These are phyloP conservation scores for Eupithecia exiguata DNA, from an alignment of 2,888 invertebrate species.

Conservation along the genomic window DNA sequence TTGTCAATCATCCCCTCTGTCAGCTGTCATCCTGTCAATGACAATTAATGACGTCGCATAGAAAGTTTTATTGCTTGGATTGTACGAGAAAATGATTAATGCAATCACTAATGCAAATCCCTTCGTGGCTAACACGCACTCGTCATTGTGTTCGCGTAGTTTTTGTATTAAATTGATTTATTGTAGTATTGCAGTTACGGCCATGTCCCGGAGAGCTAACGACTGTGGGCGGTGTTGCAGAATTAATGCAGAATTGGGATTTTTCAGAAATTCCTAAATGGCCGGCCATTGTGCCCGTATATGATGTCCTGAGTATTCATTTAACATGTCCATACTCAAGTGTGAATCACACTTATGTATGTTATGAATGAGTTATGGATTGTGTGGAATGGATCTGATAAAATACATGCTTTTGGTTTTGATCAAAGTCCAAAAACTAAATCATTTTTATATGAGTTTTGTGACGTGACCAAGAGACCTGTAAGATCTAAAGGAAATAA, in stretches of 20 bases:
- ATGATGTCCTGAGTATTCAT: slow-evolving; percentile 33
- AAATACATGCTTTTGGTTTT: neutral
- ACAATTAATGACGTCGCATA: slow-evolving; percentile 81
- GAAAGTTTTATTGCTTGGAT: slow-evolving; percentile 79
- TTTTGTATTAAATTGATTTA: slow-evolving; percentile 79
- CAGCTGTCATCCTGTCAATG: slow-evolving; percentile 79
- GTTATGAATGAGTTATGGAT: slow-evolving; percentile 7
- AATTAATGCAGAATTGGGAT: slow-evolving; percentile 48
- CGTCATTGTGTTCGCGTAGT: slow-evolving; percentile 67
- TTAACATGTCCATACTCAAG: slow-evolving; percentile 11
- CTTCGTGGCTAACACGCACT: slow-evolving; percentile 67
- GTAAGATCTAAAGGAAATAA: no score
- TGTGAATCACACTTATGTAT: slow-evolving; percentile 4
- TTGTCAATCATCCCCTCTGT: slow-evolving; percentile 79
- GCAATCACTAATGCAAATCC: slow-evolving; percentile 83
- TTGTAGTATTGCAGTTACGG: slow-evolving; percentile 63
- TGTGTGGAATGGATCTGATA: neutral
- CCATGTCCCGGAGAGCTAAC: slow-evolving; percentile 52
- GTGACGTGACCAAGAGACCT: no score
- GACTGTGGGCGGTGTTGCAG: slow-evolving; percentile 62
- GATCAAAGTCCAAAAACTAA: neutral
- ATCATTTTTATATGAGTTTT: neutral
- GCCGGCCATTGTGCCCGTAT: slow-evolving; percentile 41
- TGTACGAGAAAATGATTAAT: slow-evolving; percentile 80
- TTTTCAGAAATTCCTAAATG: slow-evolving; percentile 47